Percentiles rank a stretch among this genome's conserved stretches.
Evolutionary conservation across 2,113 vertebrate genomes (phyloP).

Genomic region (Stigmatopora nigra): DNA sequence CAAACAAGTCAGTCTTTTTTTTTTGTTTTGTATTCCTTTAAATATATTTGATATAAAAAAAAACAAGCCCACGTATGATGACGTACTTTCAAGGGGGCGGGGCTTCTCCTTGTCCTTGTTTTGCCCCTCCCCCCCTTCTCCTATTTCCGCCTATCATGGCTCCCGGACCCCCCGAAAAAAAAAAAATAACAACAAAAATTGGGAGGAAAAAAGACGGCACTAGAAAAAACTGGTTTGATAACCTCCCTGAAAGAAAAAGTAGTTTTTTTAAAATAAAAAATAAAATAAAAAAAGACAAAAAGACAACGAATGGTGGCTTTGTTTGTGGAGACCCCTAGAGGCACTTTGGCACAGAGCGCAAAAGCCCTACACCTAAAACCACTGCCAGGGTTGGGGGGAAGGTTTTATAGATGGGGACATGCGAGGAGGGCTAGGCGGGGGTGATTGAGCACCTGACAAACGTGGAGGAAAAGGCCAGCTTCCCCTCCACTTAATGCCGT

Average conservation of each 20-base stretch:
- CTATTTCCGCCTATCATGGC: slow-evolving; percentile 13
- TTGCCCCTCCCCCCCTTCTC: not conserved
- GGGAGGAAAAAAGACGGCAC: slow-evolving; percentile 31
- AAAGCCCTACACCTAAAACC: slow-evolving; percentile 59
- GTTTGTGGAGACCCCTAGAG: slow-evolving; percentile 66
- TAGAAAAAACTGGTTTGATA: slow-evolving; percentile 39
- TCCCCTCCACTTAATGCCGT: slow-evolving; percentile 59
- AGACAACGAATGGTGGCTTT: slow-evolving; percentile 39
- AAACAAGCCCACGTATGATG: slow-evolving; percentile 65
- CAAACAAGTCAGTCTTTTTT: slow-evolving; percentile 44
- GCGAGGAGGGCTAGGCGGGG: slow-evolving; percentile 40
- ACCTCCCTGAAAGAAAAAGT: slow-evolving; percentile 45
- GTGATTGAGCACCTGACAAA: slow-evolving; percentile 57
- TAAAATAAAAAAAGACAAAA: slow-evolving; percentile 43
- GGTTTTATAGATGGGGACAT: slow-evolving; percentile 18
- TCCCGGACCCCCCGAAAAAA: not conserved
- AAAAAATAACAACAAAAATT: slow-evolving; percentile 12
- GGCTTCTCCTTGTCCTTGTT: slow-evolving; percentile 33
- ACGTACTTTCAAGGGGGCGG: slow-evolving; percentile 38
- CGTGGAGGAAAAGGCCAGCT: slow-evolving; percentile 70
- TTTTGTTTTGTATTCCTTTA: slow-evolving; percentile 64
- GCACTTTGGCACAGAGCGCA: slow-evolving; percentile 68
- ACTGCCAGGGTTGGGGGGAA: slow-evolving; percentile 14
- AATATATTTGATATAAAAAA: slow-evolving; percentile 75
- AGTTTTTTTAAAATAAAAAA: slow-evolving; percentile 22